These are phyloP conservation scores for Danio kyathit DNA, from an alignment of 2,797 vertebrate genomes.

Conservation along the genomic window DNA sequence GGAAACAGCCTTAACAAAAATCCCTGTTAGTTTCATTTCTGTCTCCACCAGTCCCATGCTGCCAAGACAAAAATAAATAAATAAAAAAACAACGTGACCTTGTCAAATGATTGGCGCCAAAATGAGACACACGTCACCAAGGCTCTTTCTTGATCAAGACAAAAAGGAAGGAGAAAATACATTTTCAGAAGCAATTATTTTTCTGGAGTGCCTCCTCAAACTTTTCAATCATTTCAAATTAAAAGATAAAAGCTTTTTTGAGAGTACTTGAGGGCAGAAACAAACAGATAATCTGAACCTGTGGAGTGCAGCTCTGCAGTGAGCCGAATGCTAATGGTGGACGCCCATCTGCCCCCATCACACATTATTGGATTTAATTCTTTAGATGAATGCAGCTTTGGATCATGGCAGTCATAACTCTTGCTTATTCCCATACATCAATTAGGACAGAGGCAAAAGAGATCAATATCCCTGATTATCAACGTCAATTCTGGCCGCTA, in stretches of 20 bases:
- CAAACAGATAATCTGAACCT: slow-evolving; percentile 71
- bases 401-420: slow-evolving; percentile 69
- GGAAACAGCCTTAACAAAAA: slow-evolving; percentile 31
- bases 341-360: slow-evolving; percentile 78
- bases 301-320: slow-evolving; percentile 66
- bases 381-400: slow-evolving; percentile 71
- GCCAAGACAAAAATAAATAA: slow-evolving; percentile 45
- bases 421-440: slow-evolving; percentile 78
- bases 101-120: slow-evolving; percentile 51
- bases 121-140: slow-evolving; percentile 43
- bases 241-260: slow-evolving; percentile 63
- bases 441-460: slow-evolving; percentile 71
- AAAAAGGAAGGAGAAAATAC: slow-evolving; percentile 53
- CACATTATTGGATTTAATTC: slow-evolving; percentile 77
- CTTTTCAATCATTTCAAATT: slow-evolving; percentile 71
- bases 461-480: slow-evolving; percentile 69
- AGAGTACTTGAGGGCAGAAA: slow-evolving; percentile 69
- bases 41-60: slow-evolving; percentile 10
- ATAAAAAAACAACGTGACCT: slow-evolving; percentile 45
- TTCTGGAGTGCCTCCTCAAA: slow-evolving; percentile 58
- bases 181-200: slow-evolving; percentile 58
- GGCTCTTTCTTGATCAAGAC: slow-evolving; percentile 57
- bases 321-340: slow-evolving; percentile 73
- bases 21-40: slow-evolving; percentile 35
- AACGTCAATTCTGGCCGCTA: slow-evolving; percentile 64